A percentile compares a stretch with the other conserved stretches of the same genome.
phyloP scores from a whole-genome alignment of 2,888 invertebrate species.

The Thymelicus lineola region DNA sequence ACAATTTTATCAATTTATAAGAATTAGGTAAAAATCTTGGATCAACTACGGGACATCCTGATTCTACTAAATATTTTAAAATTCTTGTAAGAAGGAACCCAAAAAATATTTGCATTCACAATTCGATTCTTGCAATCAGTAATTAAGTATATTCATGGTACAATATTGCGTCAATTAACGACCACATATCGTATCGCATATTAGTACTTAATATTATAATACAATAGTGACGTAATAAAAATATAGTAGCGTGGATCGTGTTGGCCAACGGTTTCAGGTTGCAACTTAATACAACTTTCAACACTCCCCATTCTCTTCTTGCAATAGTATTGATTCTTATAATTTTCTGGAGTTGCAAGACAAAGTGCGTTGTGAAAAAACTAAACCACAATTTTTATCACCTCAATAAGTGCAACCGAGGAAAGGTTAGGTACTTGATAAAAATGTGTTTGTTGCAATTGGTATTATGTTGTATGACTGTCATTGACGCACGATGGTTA shows the following conservation, averaged over 20 bases:
- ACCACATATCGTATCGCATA: background rate
- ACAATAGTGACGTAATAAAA: slow-evolving; percentile 29
- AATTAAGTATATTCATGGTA: background rate
- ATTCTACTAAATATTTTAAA: no score
- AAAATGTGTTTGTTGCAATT: background rate
- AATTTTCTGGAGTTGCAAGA: slow-evolving; percentile 21
- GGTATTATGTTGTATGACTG: no score
- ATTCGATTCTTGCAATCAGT: background rate
- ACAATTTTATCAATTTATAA: no score
- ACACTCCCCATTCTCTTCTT: slow-evolving; percentile 41
- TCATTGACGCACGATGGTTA: no score
- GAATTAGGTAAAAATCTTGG: no score
- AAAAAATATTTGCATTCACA: background rate
- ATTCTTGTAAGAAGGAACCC: background rate
- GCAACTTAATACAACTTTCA: slow-evolving; percentile 32
- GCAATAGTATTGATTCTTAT: slow-evolving; percentile 36
- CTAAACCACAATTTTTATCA: slow-evolving; percentile 25
- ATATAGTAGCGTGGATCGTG: slow-evolving; percentile 8
- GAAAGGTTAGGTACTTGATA: background rate
- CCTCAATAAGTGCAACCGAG: slow-evolving; percentile 4
- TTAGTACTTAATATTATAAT: slow-evolving; percentile 16
- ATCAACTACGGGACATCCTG: no score
- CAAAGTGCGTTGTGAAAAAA: slow-evolving; percentile 25
- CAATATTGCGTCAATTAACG: slow-evolving; percentile 9
- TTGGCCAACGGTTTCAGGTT: slow-evolving; percentile 21